Evolutionary conservation across 2,888 invertebrate species (phyloP).

Genomic region (Heterodera filipjevi): DNA sequence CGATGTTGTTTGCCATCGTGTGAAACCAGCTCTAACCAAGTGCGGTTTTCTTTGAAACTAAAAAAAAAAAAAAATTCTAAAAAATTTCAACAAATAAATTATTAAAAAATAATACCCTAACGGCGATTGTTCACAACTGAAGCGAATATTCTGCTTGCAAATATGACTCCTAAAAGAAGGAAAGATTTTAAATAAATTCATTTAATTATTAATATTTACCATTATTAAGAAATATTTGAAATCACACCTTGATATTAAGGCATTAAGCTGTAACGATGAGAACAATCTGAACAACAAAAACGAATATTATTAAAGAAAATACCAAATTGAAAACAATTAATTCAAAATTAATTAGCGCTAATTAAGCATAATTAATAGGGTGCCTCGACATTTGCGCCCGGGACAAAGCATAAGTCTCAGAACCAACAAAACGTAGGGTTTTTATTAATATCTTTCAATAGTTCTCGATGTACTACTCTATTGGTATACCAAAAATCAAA

Average conservation of each 20-base stretch:
- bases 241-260: constrained; percentile 36
- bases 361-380: constrained; percentile 38
- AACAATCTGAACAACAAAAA: constrained; percentile 51
- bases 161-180: constrained; percentile 33
- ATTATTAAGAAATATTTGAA: no score
- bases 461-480: no score
- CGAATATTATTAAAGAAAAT: background rate
- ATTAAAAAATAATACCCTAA: constrained; percentile 37
- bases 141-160: constrained; percentile 48
- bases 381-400: no score
- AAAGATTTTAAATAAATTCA: background rate
- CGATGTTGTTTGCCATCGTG: constrained; percentile 27
- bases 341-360: background rate
- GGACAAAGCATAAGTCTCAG: no score
- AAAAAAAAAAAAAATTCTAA: constrained; percentile 1
- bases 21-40: constrained; percentile 50
- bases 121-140: constrained; percentile 51
- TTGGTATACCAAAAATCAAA: no score
- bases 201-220: background rate
- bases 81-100: background rate
- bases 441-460: no score
- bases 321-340: background rate
- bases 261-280: constrained; percentile 43
- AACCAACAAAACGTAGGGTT: no score
- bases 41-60: constrained; percentile 46